Evolutionary conservation across 2,113 vertebrate species (phyloP).

Genomic region (Osmerus mordax): DNA sequence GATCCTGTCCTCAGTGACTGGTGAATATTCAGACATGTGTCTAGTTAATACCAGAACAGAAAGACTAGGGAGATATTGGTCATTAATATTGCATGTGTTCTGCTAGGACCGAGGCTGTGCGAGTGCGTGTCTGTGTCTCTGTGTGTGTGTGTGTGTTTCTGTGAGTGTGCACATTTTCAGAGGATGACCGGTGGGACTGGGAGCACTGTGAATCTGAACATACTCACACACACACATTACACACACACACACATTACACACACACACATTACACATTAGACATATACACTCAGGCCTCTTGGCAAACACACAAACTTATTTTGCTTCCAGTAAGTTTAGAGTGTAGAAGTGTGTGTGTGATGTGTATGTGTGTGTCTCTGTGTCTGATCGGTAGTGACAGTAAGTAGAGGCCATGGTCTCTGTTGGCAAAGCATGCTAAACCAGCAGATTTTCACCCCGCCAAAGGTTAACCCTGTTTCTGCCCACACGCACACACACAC

Average conservation of each 20-base stretch:
- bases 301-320: too few relatives aligned
- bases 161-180: background rate
- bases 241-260: constrained; percentile 3
- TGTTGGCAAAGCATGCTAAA: constrained; percentile 58
- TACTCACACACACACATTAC: background rate
- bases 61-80: background rate
- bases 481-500: constrained; percentile 31
- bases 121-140: background rate
- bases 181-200: background rate
- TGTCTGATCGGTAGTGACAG: constrained; percentile 49
- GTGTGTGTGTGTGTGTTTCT: background rate
- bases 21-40: too few relatives aligned
- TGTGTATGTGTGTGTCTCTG: background rate
- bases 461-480: constrained; percentile 69
- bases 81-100: background rate
- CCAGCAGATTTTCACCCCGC: constrained; percentile 60
- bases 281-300: too few relatives aligned
- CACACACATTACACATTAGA: background rate
- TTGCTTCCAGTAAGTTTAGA: background rate
- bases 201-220: too few relatives aligned
- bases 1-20: too few relatives aligned
- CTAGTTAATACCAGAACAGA: too few relatives aligned
- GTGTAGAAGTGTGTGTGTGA: background rate
- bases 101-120: too few relatives aligned
- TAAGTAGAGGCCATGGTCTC: constrained; percentile 49